phyloP scores from a whole-genome alignment of 2,113 vertebrate genomes.

The Phalacrocorax aristotelis region DNA sequence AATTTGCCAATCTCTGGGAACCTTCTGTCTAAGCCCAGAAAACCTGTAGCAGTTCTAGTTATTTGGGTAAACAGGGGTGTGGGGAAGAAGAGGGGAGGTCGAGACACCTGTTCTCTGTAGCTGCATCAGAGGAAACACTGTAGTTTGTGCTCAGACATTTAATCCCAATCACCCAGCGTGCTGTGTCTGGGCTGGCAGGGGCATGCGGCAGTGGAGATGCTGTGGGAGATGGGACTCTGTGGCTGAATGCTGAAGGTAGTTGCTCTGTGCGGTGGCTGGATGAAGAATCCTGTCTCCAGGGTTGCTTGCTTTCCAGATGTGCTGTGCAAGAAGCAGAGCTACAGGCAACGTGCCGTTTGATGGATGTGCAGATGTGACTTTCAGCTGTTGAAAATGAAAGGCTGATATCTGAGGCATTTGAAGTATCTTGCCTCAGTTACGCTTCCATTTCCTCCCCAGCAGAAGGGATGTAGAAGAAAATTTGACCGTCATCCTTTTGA shows the following conservation, averaged over 20 bases:
- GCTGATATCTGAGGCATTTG: conserved; percentile 10
- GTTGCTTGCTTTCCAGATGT: not conserved
- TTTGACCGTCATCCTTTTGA: conserved; percentile 2
- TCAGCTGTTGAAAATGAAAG: conserved; percentile 18
- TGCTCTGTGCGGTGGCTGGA: not conserved
- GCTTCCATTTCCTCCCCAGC: conserved; percentile 10
- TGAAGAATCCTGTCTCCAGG: not conserved
- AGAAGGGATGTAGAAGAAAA: not conserved
- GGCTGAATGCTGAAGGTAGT: not conserved
- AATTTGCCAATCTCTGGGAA: not conserved
- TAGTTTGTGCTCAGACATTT: not conserved
- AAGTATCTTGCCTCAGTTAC: not conserved
- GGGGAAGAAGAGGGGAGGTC: not conserved
- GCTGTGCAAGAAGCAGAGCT: not conserved
- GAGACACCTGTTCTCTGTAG: not conserved
- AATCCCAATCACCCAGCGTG: not conserved
- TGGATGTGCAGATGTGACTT: conserved; percentile 20
- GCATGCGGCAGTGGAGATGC: not conserved
- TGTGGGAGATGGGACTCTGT: not conserved
- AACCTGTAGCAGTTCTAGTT: not conserved
- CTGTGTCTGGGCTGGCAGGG: not conserved
- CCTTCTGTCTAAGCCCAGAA: not conserved
- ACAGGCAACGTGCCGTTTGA: not conserved
- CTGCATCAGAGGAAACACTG: not conserved
- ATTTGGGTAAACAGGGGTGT: not conserved